A percentile compares a stretch with the other conserved stretches of the same genome.
These are phyloP conservation scores for Heliconius himera DNA, from an alignment of 1,140 invertebrate species.

Conservation along the genomic window DNA sequence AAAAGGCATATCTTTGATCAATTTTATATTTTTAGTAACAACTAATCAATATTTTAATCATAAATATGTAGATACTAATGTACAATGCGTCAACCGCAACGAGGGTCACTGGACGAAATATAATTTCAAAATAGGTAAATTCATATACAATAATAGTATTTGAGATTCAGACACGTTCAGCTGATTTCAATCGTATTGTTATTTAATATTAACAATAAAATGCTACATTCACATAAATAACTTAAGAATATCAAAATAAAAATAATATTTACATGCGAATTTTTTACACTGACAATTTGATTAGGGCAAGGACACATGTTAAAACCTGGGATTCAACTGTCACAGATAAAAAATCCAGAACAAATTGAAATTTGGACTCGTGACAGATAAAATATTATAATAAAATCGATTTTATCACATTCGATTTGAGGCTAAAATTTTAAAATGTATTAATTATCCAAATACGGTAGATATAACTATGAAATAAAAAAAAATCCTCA, in stretches of 20 bases:
- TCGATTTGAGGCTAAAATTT: slow-evolving; percentile 60
- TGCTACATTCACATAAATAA: slow-evolving; percentile 78
- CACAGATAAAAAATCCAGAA: slow-evolving; percentile 60
- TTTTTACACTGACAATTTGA: slow-evolving; percentile 59
- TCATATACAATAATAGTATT: slow-evolving; percentile 69
- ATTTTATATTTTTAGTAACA: slow-evolving; percentile 81
- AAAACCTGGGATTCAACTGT: slow-evolving; percentile 59
- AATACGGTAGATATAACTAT: slow-evolving; percentile 30
- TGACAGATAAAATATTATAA: slow-evolving; percentile 42
- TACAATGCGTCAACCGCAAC: slow-evolving; percentile 68
- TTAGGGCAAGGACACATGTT: slow-evolving; percentile 51
- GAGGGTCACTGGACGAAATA: slow-evolving; percentile 71
- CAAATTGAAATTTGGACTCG: slow-evolving; percentile 43
- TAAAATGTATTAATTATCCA: slow-evolving; percentile 46
- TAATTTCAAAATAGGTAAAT: slow-evolving; percentile 67
- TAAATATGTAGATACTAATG: slow-evolving; percentile 72
- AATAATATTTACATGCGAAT: slow-evolving; percentile 71
- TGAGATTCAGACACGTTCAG: slow-evolving; percentile 78
- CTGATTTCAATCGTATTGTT: slow-evolving; percentile 73
- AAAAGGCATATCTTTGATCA: slow-evolving; percentile 53
- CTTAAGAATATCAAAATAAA: slow-evolving; percentile 65
- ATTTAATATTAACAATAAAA: slow-evolving; percentile 75
- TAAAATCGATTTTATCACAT: slow-evolving; percentile 68
- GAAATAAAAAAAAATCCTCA: slow-evolving; percentile 40
- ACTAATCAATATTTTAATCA: slow-evolving; percentile 80